phyloP scores from a whole-genome alignment of 2,888 invertebrate species.

The Limenitis camilla region DNA sequence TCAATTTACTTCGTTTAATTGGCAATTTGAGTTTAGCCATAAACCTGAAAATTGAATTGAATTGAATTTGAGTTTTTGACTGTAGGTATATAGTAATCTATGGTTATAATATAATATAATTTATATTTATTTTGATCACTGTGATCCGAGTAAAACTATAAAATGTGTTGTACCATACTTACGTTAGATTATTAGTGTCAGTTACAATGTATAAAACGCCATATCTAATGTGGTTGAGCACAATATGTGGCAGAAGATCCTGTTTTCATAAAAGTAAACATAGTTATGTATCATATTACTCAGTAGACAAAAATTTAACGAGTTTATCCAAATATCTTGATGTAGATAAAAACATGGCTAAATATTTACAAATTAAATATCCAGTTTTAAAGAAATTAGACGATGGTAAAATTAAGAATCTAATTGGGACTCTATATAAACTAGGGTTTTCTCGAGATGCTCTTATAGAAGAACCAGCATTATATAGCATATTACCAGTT shows the following conservation, averaged over 20 bases:
- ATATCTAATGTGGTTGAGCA: too few relatives aligned
- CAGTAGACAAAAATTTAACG: slow-evolving; percentile 21
- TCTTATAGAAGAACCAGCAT: slow-evolving; percentile 43
- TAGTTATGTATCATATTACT: slow-evolving; percentile 7
- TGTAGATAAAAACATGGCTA: slow-evolving; percentile 44
- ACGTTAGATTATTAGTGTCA: too few relatives aligned
- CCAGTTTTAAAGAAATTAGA: slow-evolving; percentile 48
- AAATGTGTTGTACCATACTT: too few relatives aligned
- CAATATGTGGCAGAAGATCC: slow-evolving; percentile 13
- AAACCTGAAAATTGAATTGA: too few relatives aligned
- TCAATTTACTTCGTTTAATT: too few relatives aligned
- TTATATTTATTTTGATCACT: too few relatives aligned
- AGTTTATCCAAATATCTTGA: slow-evolving; percentile 45
- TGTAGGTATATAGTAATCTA: too few relatives aligned
- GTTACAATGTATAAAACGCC: too few relatives aligned
- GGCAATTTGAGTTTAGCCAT: too few relatives aligned
- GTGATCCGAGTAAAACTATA: too few relatives aligned
- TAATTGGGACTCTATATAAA: slow-evolving; percentile 41
- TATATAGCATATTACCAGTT: slow-evolving; percentile 53
- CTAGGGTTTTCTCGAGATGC: slow-evolving; percentile 44
- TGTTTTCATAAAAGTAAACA: slow-evolving; percentile 12
- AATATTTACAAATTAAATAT: slow-evolving; percentile 48
- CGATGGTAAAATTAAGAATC: slow-evolving; percentile 34
- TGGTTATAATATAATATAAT: too few relatives aligned
- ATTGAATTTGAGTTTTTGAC: too few relatives aligned